Evolutionary conservation across 2,113 vertebrate species (phyloP).

Genomic region (Syrmaticus mikado): DNA sequence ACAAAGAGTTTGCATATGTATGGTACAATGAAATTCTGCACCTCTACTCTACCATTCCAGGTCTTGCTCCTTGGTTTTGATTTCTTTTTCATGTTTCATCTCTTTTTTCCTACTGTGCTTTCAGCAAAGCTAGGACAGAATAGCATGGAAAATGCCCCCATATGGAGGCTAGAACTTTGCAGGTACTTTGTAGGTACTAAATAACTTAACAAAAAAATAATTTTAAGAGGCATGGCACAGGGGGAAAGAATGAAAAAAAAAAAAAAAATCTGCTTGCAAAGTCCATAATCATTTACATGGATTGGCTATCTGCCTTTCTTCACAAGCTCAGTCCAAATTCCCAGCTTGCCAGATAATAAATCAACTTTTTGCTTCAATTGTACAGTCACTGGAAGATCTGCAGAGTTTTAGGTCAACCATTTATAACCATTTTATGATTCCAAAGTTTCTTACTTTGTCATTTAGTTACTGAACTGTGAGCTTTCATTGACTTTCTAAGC

Average conservation of each 20-base stretch:
- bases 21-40: neutral
- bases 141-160: neutral
- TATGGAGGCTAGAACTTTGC: neutral
- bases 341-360: conserved; percentile 35
- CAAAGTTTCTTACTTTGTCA: conserved; percentile 62
- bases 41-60: neutral
- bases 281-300: neutral
- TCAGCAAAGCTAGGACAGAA: neutral
- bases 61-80: neutral
- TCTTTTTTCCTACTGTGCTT: neutral
- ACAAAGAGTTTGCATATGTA: neutral
- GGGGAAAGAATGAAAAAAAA: neutral
- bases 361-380: conserved; percentile 51
- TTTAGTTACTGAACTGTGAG: conserved; percentile 71
- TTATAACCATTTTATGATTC: conserved; percentile 61
- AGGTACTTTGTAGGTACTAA: neutral
- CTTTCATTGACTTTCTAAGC: conserved; percentile 65
- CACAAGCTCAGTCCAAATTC: conserved; percentile 19
- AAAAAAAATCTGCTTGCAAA: neutral
- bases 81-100: neutral
- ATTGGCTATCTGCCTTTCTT: conserved; percentile 3
- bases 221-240: neutral
- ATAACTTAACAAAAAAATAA: neutral
- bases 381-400: conserved; percentile 26
- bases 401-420: conserved; percentile 64